Evolutionary conservation across 2,797 vertebrate species (phyloP).

Genomic region (Phataginus tetradactyla): DNA sequence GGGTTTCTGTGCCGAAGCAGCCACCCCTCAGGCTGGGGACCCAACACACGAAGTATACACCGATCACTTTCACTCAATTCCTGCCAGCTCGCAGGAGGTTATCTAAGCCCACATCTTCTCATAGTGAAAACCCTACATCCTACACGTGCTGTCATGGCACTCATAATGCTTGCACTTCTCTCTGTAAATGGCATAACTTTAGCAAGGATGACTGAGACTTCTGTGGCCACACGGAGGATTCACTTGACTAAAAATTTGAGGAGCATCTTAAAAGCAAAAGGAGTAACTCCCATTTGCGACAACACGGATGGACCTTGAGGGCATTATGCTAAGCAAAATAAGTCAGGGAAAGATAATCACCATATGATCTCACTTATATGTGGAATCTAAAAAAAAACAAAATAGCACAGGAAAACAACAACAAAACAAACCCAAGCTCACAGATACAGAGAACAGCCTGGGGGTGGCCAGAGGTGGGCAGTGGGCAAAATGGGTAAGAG

Average conservation of each 20-base stretch:
- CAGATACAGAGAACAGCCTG: neutral
- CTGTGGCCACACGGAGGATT: neutral
- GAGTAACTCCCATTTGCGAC: neutral
- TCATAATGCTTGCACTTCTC: neutral
- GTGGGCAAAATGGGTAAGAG: neutral
- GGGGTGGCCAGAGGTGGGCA: neutral
- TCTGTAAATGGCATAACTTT: neutral
- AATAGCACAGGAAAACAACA: neutral
- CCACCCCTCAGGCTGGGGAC: neutral
- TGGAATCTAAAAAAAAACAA: neutral
- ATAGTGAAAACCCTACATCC: neutral
- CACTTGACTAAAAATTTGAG: neutral
- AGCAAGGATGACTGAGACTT: neutral
- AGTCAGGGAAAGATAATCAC: neutral
- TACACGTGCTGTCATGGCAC: neutral
- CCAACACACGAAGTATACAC: neutral
- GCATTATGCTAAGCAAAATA: neutral
- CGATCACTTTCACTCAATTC: neutral
- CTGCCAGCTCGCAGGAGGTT: no score
- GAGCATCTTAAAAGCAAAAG: neutral
- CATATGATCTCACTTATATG: neutral
- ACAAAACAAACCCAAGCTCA: neutral
- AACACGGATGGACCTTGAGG: neutral
- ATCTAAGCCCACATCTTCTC: neutral
- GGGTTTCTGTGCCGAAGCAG: neutral